Conservation (phyloP, 2,797 vertebrate species). For the Tachyglossus aculeatus region DNA sequence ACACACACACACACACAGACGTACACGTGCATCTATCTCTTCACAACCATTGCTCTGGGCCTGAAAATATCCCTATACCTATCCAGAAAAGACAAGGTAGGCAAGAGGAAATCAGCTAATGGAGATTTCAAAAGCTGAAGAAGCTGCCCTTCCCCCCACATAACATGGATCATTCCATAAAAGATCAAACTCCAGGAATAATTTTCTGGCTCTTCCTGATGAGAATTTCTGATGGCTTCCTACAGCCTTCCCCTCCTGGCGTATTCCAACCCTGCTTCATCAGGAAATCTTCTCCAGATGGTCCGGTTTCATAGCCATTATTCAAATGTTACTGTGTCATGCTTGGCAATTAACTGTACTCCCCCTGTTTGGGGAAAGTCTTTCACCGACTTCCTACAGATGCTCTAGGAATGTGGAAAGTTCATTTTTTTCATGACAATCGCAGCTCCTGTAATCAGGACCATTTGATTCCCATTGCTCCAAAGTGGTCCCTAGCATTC, state of each 20-base stretch:
- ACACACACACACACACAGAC: background rate
- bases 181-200: background rate
- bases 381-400: background rate
- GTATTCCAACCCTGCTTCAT: background rate
- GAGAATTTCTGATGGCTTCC: too few species aligned
- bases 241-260: background rate
- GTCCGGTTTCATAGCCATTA: background rate
- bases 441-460: constrained; percentile 1
- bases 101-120: too few species aligned
- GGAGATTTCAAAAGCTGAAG: too few species aligned
- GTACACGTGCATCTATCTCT: background rate
- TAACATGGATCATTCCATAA: too few species aligned
- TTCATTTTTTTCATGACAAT: constrained; percentile 8
- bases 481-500: background rate
- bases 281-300: background rate
- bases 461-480: constrained; percentile 11
- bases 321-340: background rate
- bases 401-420: background rate
- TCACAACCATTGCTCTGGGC: too few species aligned
- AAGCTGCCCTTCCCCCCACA: too few species aligned
- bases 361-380: background rate
- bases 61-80: too few species aligned
- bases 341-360: background rate
- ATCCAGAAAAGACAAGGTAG: too few species aligned
- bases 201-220: background rate